Conservation (phyloP, 2,888 invertebrate genomes). For the Chorisops tibialis region DNA sequence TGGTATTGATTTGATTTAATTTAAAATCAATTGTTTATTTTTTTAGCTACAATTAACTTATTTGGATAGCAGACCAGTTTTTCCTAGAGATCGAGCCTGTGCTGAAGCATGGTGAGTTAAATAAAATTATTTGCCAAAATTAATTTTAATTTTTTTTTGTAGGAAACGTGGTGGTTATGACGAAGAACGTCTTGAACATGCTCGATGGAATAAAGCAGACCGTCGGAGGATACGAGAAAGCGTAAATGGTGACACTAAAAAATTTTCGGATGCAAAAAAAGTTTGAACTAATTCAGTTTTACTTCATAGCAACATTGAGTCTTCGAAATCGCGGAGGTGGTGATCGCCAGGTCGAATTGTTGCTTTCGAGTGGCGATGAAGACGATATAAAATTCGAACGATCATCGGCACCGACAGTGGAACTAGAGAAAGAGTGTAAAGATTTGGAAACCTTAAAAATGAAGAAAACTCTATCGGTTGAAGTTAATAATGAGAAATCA, state of each 20-base stretch:
- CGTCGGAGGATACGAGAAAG: conserved; percentile 47
- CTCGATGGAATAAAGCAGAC: conserved; percentile 48
- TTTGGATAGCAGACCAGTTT: conserved; percentile 87
- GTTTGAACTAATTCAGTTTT: background rate
- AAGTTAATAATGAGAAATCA: background rate
- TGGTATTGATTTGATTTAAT: background rate
- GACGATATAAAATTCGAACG: conserved; percentile 35
- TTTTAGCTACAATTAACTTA: conserved; percentile 71
- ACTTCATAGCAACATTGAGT: conserved; percentile 42
- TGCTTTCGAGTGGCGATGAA: conserved; percentile 46
- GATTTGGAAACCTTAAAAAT: background rate
- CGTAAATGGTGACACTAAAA: conserved; percentile 43
- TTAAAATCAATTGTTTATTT: conserved; percentile 13
- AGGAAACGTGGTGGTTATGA: conserved; percentile 52
- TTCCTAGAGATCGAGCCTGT: conserved; percentile 84
- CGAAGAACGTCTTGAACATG: conserved; percentile 48
- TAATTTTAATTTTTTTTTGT: background rate
- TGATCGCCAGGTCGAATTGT: conserved; percentile 39
- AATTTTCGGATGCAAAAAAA: background rate
- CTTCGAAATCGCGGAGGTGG: conserved; percentile 42
- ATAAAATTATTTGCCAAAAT: background rate
- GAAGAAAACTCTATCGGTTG: background rate
- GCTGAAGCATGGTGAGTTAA: conserved; percentile 82
- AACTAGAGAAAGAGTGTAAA: background rate
- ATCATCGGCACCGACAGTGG: background rate